Evolutionary conservation across 2,888 invertebrate species (phyloP).

Genomic region (Cerastis leucographa): DNA sequence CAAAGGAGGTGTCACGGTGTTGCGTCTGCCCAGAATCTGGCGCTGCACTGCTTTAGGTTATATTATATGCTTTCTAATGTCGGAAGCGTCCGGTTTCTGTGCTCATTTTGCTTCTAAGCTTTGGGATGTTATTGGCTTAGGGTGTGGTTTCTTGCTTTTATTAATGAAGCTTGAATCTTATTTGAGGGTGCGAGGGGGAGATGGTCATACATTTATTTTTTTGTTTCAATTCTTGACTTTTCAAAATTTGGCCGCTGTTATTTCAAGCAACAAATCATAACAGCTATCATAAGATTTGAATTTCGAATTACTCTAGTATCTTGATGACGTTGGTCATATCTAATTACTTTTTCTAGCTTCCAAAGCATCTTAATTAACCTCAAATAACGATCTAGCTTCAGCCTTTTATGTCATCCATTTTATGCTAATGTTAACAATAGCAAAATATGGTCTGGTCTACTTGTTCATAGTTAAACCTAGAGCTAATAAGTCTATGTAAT

Average conservation of each 20-base stretch:
- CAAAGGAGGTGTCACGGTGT: constrained; percentile 61
- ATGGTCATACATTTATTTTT: background rate
- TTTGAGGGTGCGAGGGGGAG: constrained; percentile 21
- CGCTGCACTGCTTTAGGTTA: constrained; percentile 69
- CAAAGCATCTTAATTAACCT: background rate
- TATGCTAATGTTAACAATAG: background rate
- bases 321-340: background rate
- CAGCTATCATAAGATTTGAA: background rate
- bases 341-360: too few species aligned
- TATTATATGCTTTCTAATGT: constrained; percentile 55
- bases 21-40: constrained; percentile 65
- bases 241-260: background rate
- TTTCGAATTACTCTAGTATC: background rate
- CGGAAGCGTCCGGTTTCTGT: constrained; percentile 42
- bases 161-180: background rate
- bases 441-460: background rate
- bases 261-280: background rate
- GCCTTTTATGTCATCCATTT: constrained; percentile 10
- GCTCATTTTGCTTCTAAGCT: constrained; percentile 23
- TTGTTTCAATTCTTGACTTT: background rate
- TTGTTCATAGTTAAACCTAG: background rate
- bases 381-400: constrained; percentile 7
- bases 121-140: constrained; percentile 16
- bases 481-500: background rate
- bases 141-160: constrained; percentile 14